A percentile compares a stretch with the other conserved stretches of the same genome.
Conservation (phyloP, 2,113 vertebrate species). For the Oryzias curvinotus region DNA sequence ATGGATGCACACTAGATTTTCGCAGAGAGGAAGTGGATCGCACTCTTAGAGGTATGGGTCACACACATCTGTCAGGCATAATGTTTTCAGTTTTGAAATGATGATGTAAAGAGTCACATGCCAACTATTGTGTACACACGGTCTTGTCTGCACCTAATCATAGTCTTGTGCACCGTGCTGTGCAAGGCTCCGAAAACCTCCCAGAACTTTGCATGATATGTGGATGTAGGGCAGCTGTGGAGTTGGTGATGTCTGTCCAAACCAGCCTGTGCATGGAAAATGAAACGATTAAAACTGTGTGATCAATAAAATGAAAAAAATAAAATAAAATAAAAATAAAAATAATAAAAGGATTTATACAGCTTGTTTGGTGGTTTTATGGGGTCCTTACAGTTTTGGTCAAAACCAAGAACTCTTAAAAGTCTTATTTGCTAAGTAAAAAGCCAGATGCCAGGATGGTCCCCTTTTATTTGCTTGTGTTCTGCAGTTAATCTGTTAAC, state of each 20-base stretch:
- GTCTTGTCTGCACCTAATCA: neutral
- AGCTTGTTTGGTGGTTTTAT: no score
- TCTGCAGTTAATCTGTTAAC: no score
- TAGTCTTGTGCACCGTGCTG: neutral
- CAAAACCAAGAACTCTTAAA: no score
- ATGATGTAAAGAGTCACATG: conserved; percentile 42
- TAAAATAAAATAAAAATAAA: no score
- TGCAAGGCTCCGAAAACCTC: conserved; percentile 9
- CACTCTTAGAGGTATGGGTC: neutral
- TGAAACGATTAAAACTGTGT: neutral
- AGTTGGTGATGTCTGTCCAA: neutral
- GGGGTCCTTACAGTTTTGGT: no score
- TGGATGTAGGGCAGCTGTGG: neutral
- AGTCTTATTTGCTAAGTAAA: no score
- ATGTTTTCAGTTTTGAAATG: conserved; percentile 15
- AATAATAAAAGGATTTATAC: no score
- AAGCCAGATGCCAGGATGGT: no score
- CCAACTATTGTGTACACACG: conserved; percentile 20
- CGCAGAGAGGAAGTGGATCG: neutral
- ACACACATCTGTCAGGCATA: neutral
- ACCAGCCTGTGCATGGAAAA: no score
- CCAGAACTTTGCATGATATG: neutral
- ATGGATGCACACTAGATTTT: no score
- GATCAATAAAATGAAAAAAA: neutral
- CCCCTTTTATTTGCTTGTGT: no score